phyloP scores from a whole-genome alignment of 2,113 vertebrate genomes.

The Myotis lucifugus region DNA sequence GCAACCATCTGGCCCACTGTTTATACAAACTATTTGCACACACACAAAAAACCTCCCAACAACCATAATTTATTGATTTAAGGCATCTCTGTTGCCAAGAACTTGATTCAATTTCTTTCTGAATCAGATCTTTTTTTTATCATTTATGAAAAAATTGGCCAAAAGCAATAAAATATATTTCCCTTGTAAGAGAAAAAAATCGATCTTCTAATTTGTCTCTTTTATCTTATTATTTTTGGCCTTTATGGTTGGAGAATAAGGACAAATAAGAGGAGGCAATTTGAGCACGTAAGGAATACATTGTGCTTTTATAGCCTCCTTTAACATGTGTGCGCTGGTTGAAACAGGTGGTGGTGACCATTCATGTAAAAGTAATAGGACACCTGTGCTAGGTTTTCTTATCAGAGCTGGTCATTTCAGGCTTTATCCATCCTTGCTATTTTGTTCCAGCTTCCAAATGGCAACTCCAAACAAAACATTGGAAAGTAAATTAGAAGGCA shows the following conservation, averaged over 20 bases:
- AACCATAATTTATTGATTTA: neutral
- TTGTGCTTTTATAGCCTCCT: neutral
- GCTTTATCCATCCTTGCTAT: neutral
- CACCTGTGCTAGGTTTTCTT: neutral
- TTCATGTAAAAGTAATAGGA: neutral
- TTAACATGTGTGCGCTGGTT: neutral
- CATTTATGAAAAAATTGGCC: neutral
- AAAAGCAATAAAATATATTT: slow-evolving; percentile 22
- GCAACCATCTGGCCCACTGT: neutral
- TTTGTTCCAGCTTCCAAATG: neutral
- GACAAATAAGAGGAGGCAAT: neutral
- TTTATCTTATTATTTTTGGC: neutral
- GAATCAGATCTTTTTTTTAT: neutral
- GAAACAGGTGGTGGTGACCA: neutral
- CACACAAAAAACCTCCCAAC: neutral
- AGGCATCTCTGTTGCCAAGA: neutral
- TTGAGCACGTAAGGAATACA: neutral
- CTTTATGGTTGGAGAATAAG: slow-evolving; percentile 3
- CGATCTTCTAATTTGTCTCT: neutral
- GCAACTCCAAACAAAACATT: neutral
- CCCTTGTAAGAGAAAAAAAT: neutral
- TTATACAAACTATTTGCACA: neutral
- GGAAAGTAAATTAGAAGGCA: slow-evolving; percentile 6
- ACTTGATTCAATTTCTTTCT: slow-evolving; percentile 22
- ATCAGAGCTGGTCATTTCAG: neutral